Evolutionary conservation across 1,140 invertebrate species (phyloP).

Genomic region (Leptopilina boulardi): DNA sequence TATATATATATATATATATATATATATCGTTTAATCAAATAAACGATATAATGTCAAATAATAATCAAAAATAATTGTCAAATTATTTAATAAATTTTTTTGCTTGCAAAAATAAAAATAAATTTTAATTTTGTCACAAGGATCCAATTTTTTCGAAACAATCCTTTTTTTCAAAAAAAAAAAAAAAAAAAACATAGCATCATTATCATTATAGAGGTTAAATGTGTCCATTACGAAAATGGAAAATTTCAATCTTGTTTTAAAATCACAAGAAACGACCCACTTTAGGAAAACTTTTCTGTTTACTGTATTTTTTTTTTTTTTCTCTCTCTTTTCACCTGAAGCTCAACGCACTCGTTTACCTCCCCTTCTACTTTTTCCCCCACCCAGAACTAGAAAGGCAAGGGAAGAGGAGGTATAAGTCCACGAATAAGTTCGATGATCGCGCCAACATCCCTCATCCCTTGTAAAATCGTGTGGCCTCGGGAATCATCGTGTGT

Average conservation of each 20-base stretch:
- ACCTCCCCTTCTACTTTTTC: not conserved
- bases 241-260: constrained; percentile 2
- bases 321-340: constrained; percentile 33
- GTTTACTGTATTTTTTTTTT: constrained; percentile 21
- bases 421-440: constrained; percentile 61
- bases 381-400: constrained; percentile 30
- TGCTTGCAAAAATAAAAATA: too few relatives aligned
- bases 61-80: too few relatives aligned
- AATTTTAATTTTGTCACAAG: too few relatives aligned
- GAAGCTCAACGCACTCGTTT: constrained; percentile 28
- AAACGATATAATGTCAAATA: too few relatives aligned
- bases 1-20: too few relatives aligned
- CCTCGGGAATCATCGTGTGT: constrained; percentile 64
- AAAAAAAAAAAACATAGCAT: not conserved
- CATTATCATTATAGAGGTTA: not conserved
- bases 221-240: constrained; percentile 11
- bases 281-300: not conserved
- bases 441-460: constrained; percentile 58
- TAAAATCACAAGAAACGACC: constrained; percentile 14
- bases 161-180: too few relatives aligned
- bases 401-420: constrained; percentile 35
- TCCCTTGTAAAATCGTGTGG: constrained; percentile 53
- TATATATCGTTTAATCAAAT: too few relatives aligned
- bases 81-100: too few relatives aligned
- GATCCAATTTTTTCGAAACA: too few relatives aligned